Evolutionary conservation across 2,888 invertebrate genomes (phyloP).

Genomic region (Rotaria macrura): DNA sequence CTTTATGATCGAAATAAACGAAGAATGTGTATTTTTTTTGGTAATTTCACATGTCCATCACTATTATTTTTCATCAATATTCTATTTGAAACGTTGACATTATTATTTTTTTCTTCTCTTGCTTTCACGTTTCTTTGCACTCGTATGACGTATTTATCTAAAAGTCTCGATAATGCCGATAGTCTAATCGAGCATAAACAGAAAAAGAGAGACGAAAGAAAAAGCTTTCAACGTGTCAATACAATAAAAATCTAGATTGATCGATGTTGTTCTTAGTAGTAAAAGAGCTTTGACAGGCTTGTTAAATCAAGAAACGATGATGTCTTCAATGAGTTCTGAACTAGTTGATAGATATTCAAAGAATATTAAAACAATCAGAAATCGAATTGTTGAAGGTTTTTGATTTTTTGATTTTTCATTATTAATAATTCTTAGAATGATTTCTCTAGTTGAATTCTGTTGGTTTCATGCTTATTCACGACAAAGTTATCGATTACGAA

Average conservation of each 20-base stretch:
- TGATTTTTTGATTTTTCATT: background rate
- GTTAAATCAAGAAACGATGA: background rate
- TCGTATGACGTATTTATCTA: background rate
- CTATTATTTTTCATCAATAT: no score
- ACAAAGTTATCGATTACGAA: background rate
- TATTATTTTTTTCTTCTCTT: no score
- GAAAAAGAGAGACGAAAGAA: background rate
- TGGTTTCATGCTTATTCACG: background rate
- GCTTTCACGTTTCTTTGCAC: no score
- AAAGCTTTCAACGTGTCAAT: background rate
- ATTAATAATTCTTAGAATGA: background rate
- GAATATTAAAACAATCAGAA: background rate
- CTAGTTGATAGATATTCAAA: background rate
- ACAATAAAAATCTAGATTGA: background rate
- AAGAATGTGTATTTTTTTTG: no score
- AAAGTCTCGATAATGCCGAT: no score
- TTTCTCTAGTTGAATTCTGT: background rate
- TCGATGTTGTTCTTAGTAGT: no score
- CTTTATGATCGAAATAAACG: no score
- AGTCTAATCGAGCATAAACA: background rate
- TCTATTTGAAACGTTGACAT: no score
- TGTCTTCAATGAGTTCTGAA: background rate
- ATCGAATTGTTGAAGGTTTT: conserved; percentile 1
- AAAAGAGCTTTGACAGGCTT: background rate
- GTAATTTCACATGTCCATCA: no score